Percentiles rank a stretch among this genome's conserved stretches.
phyloP scores from a whole-genome alignment of 1,140 invertebrate species.

The Eurosta solidaginis region DNA sequence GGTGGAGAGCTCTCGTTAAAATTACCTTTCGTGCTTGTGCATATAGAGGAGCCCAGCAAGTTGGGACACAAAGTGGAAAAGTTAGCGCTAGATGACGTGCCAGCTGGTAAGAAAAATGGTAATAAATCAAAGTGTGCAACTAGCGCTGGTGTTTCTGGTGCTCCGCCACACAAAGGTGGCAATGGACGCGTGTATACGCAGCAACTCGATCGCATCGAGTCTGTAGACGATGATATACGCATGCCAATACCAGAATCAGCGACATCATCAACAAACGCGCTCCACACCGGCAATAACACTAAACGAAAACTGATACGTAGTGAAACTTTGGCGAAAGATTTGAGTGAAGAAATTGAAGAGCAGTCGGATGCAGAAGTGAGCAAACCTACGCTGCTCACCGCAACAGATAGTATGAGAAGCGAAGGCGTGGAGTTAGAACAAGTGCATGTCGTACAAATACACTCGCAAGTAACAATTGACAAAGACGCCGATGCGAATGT shows the following conservation, averaged over 20 bases:
- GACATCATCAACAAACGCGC: neutral
- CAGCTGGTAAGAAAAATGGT: conserved; percentile 39
- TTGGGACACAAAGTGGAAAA: conserved; percentile 41
- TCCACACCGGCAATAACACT: neutral
- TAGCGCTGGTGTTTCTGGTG: no score
- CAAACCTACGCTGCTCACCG: neutral
- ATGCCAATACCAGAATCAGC: neutral
- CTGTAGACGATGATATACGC: conserved; percentile 38
- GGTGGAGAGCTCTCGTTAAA: conserved; percentile 79
- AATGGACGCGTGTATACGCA: neutral
- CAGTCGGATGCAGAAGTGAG: neutral
- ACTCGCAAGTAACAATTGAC: conserved; percentile 25
- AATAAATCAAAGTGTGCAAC: conserved; percentile 18
- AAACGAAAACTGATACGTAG: conserved; percentile 49
- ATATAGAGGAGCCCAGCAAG: conserved; percentile 46
- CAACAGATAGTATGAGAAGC: neutral
- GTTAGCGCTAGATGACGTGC: conserved; percentile 48
- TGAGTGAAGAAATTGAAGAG: conserved; percentile 41
- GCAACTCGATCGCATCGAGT: conserved; percentile 44
- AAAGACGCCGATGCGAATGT: neutral
- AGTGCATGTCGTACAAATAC: conserved; percentile 46
- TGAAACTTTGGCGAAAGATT: conserved; percentile 49
- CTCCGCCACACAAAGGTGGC: neutral
- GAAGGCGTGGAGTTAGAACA: conserved; percentile 32
- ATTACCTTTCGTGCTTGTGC: conserved; percentile 73